phyloP scores from a whole-genome alignment of 2,797 vertebrate species.

The Neosalanx taihuensis region DNA sequence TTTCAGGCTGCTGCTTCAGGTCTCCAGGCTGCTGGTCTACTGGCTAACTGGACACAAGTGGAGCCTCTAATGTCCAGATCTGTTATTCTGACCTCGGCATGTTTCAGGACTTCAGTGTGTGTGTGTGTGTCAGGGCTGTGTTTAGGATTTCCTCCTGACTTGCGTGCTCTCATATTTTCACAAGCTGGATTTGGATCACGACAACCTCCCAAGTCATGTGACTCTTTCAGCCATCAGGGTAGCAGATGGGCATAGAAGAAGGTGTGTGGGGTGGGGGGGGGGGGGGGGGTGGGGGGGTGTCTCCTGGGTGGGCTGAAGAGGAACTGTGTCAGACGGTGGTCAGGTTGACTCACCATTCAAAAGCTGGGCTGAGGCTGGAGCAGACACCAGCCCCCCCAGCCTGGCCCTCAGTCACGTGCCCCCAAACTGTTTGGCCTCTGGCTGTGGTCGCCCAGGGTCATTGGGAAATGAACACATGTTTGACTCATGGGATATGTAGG shows the following conservation, averaged over 20 bases:
- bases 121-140: background rate
- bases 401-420: background rate
- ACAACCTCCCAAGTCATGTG: background rate
- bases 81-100: background rate
- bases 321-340: conserved; percentile 1
- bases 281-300: background rate
- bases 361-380: conserved; percentile 11
- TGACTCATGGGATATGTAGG: background rate
- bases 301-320: background rate
- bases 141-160: background rate
- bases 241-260: background rate
- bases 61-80: background rate
- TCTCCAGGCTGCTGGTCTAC: background rate
- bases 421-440: conserved; percentile 2
- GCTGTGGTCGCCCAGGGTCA: conserved; percentile 7
- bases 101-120: background rate
- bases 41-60: background rate
- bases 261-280: background rate
- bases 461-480: conserved; percentile 5
- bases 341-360: conserved; percentile 17
- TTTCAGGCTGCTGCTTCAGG: background rate
- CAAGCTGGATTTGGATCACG: background rate
- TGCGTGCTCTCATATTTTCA: background rate
- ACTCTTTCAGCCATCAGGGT: background rate
- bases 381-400: background rate